Evolutionary conservation across 2,888 invertebrate genomes (phyloP).

Genomic region (Byasa hedistus): DNA sequence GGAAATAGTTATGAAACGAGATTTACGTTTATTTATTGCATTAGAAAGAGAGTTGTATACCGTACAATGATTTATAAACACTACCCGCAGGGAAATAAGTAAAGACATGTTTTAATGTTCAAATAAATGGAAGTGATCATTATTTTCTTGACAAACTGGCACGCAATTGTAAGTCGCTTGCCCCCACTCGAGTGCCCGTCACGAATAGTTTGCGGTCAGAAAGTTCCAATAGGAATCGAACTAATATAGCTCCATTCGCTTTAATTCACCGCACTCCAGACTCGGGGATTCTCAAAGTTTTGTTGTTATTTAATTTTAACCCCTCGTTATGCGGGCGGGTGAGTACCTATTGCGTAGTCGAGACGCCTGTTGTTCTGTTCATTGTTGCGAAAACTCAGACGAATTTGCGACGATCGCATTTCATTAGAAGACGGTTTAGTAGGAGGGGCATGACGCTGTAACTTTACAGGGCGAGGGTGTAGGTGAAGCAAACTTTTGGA

Average conservation of each 20-base stretch:
- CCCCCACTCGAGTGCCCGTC: slow-evolving; percentile 40
- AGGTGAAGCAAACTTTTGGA: slow-evolving; percentile 67
- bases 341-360: slow-evolving; percentile 55
- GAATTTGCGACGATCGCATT: slow-evolving; percentile 72
- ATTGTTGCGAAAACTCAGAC: slow-evolving; percentile 74
- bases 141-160: slow-evolving; percentile 33
- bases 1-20: not conserved
- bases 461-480: slow-evolving; percentile 68
- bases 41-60: not conserved
- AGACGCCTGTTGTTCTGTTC: slow-evolving; percentile 57
- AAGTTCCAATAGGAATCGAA: slow-evolving; percentile 63
- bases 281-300: slow-evolving; percentile 58
- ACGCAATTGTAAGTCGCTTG: slow-evolving; percentile 34
- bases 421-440: slow-evolving; percentile 72
- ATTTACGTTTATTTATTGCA: not conserved
- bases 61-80: not conserved
- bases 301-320: slow-evolving; percentile 74
- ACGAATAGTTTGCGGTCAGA: slow-evolving; percentile 60
- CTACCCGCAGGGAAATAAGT: not conserved
- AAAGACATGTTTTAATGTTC: not conserved
- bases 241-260: slow-evolving; percentile 51
- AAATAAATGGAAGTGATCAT: slow-evolving; percentile 8
- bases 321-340: slow-evolving; percentile 68
- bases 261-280: slow-evolving; percentile 42
- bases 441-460: slow-evolving; percentile 64